Conservation (phyloP, 2,113 vertebrate genomes). For the Poecilia latipinna region DNA sequence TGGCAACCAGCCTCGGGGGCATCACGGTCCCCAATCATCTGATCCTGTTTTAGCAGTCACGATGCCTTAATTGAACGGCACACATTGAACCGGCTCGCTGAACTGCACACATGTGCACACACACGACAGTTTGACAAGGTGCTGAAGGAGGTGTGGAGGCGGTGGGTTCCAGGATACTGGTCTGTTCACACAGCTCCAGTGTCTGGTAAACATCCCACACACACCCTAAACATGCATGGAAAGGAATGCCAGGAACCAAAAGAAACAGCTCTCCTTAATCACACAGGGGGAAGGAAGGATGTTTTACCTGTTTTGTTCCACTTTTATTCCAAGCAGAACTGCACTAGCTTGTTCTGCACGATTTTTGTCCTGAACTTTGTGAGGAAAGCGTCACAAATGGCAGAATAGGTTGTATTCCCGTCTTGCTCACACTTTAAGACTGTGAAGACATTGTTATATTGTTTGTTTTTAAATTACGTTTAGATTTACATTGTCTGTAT, state of each 20-base stretch:
- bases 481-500: neutral
- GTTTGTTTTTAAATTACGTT: neutral
- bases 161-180: slow-evolving; percentile 46
- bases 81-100: slow-evolving; percentile 31
- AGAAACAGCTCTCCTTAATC: slow-evolving; percentile 41
- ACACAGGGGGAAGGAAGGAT: neutral
- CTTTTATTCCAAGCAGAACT: slow-evolving; percentile 40
- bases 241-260: slow-evolving; percentile 33
- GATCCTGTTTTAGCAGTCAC: slow-evolving; percentile 59
- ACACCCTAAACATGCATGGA: slow-evolving; percentile 52
- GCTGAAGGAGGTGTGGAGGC: slow-evolving; percentile 9
- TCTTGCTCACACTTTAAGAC: neutral
- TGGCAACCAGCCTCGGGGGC: slow-evolving; percentile 53
- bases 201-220: slow-evolving; percentile 60
- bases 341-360: slow-evolving; percentile 28
- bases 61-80: slow-evolving; percentile 29
- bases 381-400: slow-evolving; percentile 10
- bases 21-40: slow-evolving; percentile 59
- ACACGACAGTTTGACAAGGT: slow-evolving; percentile 47
- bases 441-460: neutral
- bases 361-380: slow-evolving; percentile 36
- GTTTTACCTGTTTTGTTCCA: slow-evolving; percentile 33
- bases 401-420: neutral
- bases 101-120: slow-evolving; percentile 21
- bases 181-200: slow-evolving; percentile 18